Evolutionary conservation across 2,113 vertebrate genomes (phyloP), one percentile per base, ranked within the genome.

Genomic region (Myrmecobius fasciatus): DNA sequence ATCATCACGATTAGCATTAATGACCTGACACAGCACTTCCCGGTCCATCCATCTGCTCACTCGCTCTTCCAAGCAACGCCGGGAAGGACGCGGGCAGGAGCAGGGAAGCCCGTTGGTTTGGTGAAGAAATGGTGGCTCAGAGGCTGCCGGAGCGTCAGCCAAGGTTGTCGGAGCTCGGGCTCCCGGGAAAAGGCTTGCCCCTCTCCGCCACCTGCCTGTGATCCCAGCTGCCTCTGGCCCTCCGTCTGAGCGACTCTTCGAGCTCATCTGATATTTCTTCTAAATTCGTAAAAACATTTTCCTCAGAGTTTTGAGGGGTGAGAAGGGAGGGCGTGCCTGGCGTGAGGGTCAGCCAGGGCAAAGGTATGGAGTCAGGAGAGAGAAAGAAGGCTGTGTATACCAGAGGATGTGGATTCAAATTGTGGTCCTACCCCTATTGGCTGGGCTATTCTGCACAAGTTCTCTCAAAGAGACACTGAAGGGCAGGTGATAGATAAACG

Each of bases 221-320:
- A 6, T 22, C 22, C 20, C 36, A 22, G 7, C 36, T 43, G 67
- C 7, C 67, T 24, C n/a, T 24, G n/a, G 20, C 20, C 67, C n/a
- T 83, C n/a, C 1, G n/a, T 2, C 4, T 3, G n/a, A 43, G n/a
- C 67, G 43, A n/a, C 60, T 20, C 36, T 7, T 0, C 24, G 7
- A 20, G n/a, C 22, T 83, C 36, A n/a, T 75, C 36, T 0, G 20
- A 36, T 5, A 20, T 28, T 28, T 31, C 26, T 22, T 24, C 20
- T 60, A 60, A 60, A 9, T 28, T 28, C 2, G 49, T 49, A 5
- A 49, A 8, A 54, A 9, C 53, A 8, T 56, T 56, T 26, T 56
- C 28, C 26, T n/a, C n/a, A n/a, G n/a, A n/a, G n/a, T n/a, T n/a
- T n/a, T n/a, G n/a, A 26, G 53, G 53, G 26, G 31, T 60, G 54